A percentile compares a stretch with the other conserved stretches of the same genome.
phyloP scores from a whole-genome alignment of 2,888 invertebrate genomes.

The Campoletis raptor region DNA sequence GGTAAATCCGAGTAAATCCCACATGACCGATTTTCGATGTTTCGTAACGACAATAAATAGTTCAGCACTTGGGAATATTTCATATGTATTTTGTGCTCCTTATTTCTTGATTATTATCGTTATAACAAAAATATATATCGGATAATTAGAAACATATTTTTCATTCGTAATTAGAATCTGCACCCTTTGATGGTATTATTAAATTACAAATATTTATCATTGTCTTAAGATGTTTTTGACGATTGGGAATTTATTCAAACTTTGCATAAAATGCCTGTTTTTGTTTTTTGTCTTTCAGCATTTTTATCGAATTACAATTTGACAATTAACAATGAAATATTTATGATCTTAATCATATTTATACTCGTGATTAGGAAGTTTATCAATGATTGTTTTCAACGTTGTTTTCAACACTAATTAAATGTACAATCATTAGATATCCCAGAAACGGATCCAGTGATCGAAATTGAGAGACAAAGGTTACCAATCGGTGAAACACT shows the following conservation, averaged over 20 bases:
- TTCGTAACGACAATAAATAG: background rate
- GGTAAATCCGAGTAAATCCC: slow-evolving; percentile 85
- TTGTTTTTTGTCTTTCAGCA: background rate
- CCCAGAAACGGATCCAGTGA: slow-evolving; percentile 82
- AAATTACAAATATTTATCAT: background rate
- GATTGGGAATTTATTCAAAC: background rate
- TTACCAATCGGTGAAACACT: slow-evolving; percentile 80
- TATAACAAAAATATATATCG: background rate
- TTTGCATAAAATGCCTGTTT: background rate
- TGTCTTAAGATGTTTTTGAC: background rate
- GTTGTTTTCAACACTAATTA: slow-evolving; percentile 70
- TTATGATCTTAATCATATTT: background rate
- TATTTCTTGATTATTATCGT: background rate
- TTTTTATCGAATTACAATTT: background rate
- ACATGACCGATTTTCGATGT: background rate
- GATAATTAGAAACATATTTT: background rate
- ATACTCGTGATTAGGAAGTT: background rate
- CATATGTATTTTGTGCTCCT: background rate
- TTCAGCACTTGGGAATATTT: background rate
- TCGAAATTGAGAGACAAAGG: slow-evolving; percentile 80
- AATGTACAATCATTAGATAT: slow-evolving; percentile 81
- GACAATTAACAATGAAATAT: background rate
- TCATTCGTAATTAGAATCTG: background rate
- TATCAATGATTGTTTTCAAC: background rate
- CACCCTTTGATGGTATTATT: background rate